These are phyloP conservation scores for Gymnocypris eckloni DNA, from an alignment of 2,797 vertebrate species.

Conservation along the genomic window DNA sequence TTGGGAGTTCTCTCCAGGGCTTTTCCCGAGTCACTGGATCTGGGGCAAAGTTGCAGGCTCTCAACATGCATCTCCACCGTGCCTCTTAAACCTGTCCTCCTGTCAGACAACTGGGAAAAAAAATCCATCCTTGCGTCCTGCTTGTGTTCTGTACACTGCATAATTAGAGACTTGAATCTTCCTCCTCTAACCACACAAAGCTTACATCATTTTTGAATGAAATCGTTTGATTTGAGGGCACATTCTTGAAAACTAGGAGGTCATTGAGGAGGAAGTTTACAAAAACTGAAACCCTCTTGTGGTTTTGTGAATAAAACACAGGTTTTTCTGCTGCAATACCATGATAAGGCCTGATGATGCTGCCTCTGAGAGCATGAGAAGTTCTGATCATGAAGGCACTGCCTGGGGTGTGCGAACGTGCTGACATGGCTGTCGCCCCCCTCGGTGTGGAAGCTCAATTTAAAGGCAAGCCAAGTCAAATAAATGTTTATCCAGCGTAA, in stretches of 20 bases:
- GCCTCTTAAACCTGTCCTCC: slow-evolving; percentile 38
- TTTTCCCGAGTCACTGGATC: slow-evolving; percentile 55
- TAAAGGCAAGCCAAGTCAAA: slow-evolving; percentile 44
- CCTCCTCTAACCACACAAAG: not conserved
- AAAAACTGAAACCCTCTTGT: slow-evolving; percentile 46
- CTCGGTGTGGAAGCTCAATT: slow-evolving; percentile 29
- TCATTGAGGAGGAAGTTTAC: slow-evolving; percentile 2
- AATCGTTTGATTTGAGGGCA: slow-evolving; percentile 28
- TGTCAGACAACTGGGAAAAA: slow-evolving; percentile 43
- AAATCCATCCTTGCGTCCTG: slow-evolving; percentile 34
- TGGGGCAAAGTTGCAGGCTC: slow-evolving; percentile 47
- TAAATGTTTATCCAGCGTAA: slow-evolving; percentile 41
- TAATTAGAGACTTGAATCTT: not conserved
- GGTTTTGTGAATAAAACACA: not conserved
- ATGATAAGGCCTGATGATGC: not conserved
- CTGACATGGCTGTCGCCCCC: slow-evolving; percentile 12
- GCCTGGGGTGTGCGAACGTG: slow-evolving; percentile 35
- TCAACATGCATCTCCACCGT: slow-evolving; percentile 40
- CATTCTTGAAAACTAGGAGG: slow-evolving; percentile 3
- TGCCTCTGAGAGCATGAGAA: not conserved
- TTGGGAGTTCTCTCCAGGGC: slow-evolving; percentile 47
- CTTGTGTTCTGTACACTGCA: slow-evolving; percentile 30
- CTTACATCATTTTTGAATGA: not conserved
- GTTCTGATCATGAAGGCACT: slow-evolving; percentile 44
- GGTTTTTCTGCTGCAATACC: not conserved